Base-by-base conservation (phyloP, 2,113 vertebrate genomes). In the Xiphias gladius region DNA sequence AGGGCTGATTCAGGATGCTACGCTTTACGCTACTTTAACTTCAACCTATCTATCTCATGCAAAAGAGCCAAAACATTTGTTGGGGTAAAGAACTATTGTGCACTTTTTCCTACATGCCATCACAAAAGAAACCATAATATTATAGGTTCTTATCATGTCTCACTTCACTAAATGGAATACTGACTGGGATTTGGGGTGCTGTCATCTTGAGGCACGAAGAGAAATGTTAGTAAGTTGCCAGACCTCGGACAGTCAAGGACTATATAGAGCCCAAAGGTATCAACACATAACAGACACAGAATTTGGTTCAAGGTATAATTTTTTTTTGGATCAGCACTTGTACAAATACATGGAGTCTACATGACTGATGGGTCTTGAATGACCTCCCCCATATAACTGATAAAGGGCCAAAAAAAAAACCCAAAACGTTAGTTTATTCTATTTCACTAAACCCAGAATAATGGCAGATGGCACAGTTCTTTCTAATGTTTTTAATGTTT, bases 141-240 rank as follows among this genome's bases (percentile, higher is more conserved):
- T 22, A 65, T 24, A 54, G 26, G n/a, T 37, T 59, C 22, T 73
- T 66, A 46, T 59, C 30, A 55, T 64, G 37, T 61, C 62, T 76
- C 5, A 10, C 37, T 72, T 22, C 52, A 75, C 48, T 64, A 59
- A 88, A 83, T 61, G 22, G 57, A 75, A 70, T 75, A 90, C 46
- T 82, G 77, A 91, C 74, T 50, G 12, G 50, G 20, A 19, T 32
- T 75, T 52, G 74, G 1, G 14, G 50, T 54, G 17, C 58, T 69
- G 58, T 85, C 58, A 69, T 63, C 61, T 50, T 64, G 48, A 79
- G 30, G 35, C 28, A 52, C 58, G 73, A 37, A 76, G 65, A 80
- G 3, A 72, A 61, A 80, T 72, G 48, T 14, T 77, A 74, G 72
- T 63, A 59, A 62, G 41, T 20, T 80, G 76, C 64, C 83, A 81